phyloP scores from a whole-genome alignment of 2,797 vertebrate species.

The Tauraco hartlaubi region DNA sequence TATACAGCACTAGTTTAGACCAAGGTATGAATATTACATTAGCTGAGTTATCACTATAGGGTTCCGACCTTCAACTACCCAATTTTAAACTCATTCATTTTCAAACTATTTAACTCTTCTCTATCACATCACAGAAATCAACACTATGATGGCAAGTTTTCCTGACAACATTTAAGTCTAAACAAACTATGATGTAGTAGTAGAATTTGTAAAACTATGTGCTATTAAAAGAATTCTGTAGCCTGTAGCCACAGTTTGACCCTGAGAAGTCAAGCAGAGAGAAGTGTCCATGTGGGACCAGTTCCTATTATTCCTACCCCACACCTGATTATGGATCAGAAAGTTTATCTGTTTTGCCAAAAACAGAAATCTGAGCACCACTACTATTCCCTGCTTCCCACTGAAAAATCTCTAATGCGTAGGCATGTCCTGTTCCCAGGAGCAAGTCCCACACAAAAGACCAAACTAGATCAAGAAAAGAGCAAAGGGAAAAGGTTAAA shows the following conservation, averaged over 20 bases:
- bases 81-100: slow-evolving; percentile 77
- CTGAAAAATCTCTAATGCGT: not conserved
- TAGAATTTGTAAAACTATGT: not conserved
- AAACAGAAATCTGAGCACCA: not conserved
- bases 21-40: slow-evolving; percentile 81
- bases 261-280: not conserved
- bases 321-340: not conserved
- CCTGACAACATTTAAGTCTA: slow-evolving; percentile 68
- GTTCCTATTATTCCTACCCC: not conserved
- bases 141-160: slow-evolving; percentile 60
- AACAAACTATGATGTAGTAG: slow-evolving; percentile 61
- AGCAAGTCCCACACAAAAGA: not conserved
- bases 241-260: not conserved
- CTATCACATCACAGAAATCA: slow-evolving; percentile 63
- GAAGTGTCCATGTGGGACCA: not conserved
- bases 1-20: slow-evolving; percentile 67
- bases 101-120: slow-evolving; percentile 70
- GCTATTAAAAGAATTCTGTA: not conserved
- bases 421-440: not conserved
- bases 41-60: slow-evolving; percentile 78
- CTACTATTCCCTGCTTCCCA: not conserved
- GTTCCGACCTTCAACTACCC: slow-evolving; percentile 78
- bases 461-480: not conserved
- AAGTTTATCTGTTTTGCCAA: not conserved
- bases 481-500: not conserved